phyloP scores from a whole-genome alignment of 2,797 vertebrate genomes.

The Lithobates pipiens region DNA sequence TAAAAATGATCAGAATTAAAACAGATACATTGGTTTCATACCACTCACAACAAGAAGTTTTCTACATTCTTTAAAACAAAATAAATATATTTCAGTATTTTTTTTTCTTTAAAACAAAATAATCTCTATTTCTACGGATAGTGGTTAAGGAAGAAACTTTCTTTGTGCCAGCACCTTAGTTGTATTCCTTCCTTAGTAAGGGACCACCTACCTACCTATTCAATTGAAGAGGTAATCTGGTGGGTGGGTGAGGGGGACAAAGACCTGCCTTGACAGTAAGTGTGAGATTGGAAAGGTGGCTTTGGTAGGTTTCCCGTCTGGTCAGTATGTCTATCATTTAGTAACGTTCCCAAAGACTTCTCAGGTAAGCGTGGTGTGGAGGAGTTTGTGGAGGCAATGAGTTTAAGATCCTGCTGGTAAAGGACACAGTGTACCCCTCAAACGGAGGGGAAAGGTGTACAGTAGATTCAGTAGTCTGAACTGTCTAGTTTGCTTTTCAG shows the following conservation, averaged over 20 bases:
- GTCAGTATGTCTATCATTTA: slow-evolving; percentile 3
- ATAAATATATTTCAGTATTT: slow-evolving; percentile 75
- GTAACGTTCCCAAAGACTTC: background rate
- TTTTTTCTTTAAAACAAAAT: slow-evolving; percentile 71
- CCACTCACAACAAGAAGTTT: slow-evolving; percentile 65
- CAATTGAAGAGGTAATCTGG: slow-evolving; percentile 44
- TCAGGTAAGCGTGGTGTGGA: background rate
- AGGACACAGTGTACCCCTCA: slow-evolving; percentile 14
- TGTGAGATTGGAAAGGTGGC: slow-evolving; percentile 46
- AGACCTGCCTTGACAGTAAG: slow-evolving; percentile 59
- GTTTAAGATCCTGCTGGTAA: background rate
- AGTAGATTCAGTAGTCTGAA: slow-evolving; percentile 5
- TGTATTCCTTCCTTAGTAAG: slow-evolving; percentile 61
- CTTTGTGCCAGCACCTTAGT: slow-evolving; percentile 71
- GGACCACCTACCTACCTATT: slow-evolving; percentile 53
- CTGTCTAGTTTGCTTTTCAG: background rate
- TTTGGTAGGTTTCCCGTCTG: slow-evolving; percentile 51
- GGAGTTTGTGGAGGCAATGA: slow-evolving; percentile 26
- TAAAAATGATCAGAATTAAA: slow-evolving; percentile 45
- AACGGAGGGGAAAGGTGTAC: background rate
- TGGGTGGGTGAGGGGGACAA: slow-evolving; percentile 33
- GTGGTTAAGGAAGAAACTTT: slow-evolving; percentile 68
- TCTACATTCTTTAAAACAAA: slow-evolving; percentile 74
- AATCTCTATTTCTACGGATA: slow-evolving; percentile 71
- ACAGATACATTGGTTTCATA: slow-evolving; percentile 50